These are phyloP conservation scores for Amaurobius ferox DNA, from an alignment of 2,888 invertebrate genomes.

Conservation along the genomic window DNA sequence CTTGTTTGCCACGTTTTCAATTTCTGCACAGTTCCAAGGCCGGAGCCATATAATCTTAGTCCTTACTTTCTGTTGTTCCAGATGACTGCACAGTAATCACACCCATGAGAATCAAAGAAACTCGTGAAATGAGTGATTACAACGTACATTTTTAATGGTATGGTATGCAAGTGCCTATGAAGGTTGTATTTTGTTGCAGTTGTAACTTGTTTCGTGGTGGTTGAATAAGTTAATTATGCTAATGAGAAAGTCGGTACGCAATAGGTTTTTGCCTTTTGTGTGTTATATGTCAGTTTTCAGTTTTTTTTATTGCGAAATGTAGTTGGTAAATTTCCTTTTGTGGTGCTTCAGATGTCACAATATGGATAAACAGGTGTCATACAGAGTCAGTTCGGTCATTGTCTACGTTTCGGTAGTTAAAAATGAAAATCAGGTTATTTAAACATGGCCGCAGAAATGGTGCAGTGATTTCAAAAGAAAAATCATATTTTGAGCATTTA, in stretches of 20 bases:
- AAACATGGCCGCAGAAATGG: too few species aligned
- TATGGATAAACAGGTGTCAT: too few species aligned
- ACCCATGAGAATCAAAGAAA: conserved; percentile 3
- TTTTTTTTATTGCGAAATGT: too few species aligned
- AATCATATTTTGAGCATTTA: too few species aligned
- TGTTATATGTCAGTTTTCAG: too few species aligned
- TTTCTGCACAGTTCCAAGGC: neutral
- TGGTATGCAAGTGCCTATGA: neutral
- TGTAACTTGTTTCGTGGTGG: neutral
- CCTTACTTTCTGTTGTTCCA: neutral
- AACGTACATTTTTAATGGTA: neutral
- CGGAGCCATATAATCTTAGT: neutral
- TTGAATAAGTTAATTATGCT: neutral
- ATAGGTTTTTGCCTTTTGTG: neutral
- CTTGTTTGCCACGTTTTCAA: neutral
- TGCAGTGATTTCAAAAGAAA: too few species aligned
- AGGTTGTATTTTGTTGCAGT: neutral
- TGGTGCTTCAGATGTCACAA: too few species aligned
- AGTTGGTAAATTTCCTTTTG: too few species aligned
- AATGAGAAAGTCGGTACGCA: neutral
- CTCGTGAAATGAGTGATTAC: conserved; percentile 8
- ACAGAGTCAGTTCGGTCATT: too few species aligned
- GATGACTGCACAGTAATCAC: neutral
- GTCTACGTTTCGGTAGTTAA: too few species aligned
- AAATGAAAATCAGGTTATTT: too few species aligned